These are phyloP conservation scores for Sardina pilchardus DNA, from an alignment of 2,113 vertebrate species.

Conservation along the genomic window DNA sequence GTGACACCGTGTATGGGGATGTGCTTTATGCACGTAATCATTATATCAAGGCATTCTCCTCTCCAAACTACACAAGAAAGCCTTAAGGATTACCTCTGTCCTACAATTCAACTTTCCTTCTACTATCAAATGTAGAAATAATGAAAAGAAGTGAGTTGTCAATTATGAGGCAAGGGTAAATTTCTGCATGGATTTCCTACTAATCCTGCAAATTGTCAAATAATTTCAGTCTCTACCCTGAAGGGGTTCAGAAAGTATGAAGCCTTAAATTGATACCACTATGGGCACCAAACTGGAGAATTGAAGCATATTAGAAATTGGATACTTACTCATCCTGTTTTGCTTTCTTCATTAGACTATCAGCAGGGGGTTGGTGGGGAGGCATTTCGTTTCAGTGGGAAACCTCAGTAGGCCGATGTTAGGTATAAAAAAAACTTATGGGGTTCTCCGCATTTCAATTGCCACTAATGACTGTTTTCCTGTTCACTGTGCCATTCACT, in stretches of 20 bases:
- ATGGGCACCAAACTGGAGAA: constrained; percentile 55
- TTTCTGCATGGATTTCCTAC: neutral
- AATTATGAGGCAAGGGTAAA: neutral
- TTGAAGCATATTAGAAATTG: constrained; percentile 62
- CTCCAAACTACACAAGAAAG: neutral
- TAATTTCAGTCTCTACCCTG: constrained; percentile 64
- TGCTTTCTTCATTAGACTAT: constrained; percentile 61
- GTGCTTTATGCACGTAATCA: neutral
- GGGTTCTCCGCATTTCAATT: neutral
- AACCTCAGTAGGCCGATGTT: neutral
- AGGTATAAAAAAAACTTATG: neutral
- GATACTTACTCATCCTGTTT: constrained; percentile 64
- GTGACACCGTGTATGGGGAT: neutral
- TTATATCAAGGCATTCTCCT: neutral
- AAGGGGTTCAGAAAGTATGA: constrained; percentile 50
- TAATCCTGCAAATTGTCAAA: constrained; percentile 69
- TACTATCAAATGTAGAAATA: neutral
- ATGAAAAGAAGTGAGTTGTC: neutral
- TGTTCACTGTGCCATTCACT: neutral
- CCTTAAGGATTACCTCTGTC: neutral
- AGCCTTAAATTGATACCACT: constrained; percentile 59
- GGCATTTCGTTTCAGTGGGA: neutral
- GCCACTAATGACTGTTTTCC: neutral
- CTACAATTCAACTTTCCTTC: neutral
- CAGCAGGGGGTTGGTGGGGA: constrained; percentile 41